Evolutionary conservation across 2,888 invertebrate species (phyloP).

Genomic region (Cantharis rufa): DNA sequence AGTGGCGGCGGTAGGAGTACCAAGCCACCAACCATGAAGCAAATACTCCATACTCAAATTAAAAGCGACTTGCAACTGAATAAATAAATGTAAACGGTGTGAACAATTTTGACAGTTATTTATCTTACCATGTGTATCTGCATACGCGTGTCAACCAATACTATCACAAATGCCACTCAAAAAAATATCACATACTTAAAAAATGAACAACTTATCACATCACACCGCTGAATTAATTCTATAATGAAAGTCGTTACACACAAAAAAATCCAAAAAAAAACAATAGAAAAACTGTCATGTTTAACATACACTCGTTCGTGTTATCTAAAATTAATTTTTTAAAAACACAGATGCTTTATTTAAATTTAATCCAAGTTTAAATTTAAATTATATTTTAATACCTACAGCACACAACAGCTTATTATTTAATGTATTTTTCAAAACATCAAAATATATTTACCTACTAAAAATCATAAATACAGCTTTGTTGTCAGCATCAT

Average conservation of each 20-base stretch:
- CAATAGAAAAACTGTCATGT: neutral
- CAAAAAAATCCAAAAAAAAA: neutral
- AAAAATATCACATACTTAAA: neutral
- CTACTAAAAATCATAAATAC: too few relatives aligned
- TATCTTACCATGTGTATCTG: slow-evolving; percentile 33
- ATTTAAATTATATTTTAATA: neutral
- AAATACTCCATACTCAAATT: slow-evolving; percentile 24
- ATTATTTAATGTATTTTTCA: too few relatives aligned
- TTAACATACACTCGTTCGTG: neutral
- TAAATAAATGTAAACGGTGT: slow-evolving; percentile 38
- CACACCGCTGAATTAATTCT: neutral
- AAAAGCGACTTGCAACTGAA: slow-evolving; percentile 38
- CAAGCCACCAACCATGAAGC: neutral
- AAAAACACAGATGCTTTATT: neutral
- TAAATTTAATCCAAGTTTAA: neutral
- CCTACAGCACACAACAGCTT: neutral
- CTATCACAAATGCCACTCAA: slow-evolving; percentile 7
- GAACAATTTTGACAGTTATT: slow-evolving; percentile 39
- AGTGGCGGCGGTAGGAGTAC: neutral
- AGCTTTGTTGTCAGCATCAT: too few relatives aligned
- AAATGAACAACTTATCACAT: neutral
- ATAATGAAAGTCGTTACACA: neutral
- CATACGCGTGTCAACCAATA: slow-evolving; percentile 30
- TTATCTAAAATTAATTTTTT: neutral
- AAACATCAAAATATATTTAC: too few relatives aligned